These are phyloP conservation scores for Lordiphosa collinella DNA, from an alignment of 1,140 invertebrate species.

Conservation along the genomic window DNA sequence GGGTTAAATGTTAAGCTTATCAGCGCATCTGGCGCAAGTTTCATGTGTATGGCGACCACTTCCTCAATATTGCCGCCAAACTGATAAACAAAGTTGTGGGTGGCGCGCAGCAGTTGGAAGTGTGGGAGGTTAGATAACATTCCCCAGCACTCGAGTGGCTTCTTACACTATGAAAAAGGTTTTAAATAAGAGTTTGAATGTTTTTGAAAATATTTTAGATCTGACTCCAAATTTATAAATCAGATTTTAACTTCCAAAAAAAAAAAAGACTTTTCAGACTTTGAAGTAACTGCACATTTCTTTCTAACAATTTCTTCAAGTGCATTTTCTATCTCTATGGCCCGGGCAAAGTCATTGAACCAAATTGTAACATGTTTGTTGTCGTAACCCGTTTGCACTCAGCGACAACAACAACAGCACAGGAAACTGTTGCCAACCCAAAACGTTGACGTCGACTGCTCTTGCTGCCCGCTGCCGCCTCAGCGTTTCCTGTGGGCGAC, in stretches of 20 bases:
- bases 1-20: constrained; percentile 34
- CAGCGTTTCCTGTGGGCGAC: constrained; percentile 73
- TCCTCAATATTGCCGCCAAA: constrained; percentile 55
- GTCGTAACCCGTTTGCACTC: constrained; percentile 74
- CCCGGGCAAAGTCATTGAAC: constrained; percentile 69
- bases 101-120: constrained; percentile 44
- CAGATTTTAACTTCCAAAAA: no score
- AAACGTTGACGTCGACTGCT: constrained; percentile 14
- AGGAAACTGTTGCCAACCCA: constrained; percentile 71
- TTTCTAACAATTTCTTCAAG: constrained; percentile 1
- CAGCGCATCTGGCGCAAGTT: constrained; percentile 54
- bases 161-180: not conserved
- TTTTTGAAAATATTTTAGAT: no score
- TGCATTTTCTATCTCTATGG: constrained; percentile 50
- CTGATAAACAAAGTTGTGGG: constrained; percentile 64
- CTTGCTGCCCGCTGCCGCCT: constrained; percentile 26
- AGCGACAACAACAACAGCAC: constrained; percentile 30
- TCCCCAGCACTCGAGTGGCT: not conserved
- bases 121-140: constrained; percentile 45
- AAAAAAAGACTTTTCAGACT: no score
- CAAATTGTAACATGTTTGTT: constrained; percentile 76
- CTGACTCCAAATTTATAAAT: no score
- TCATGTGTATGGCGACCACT: constrained; percentile 40
- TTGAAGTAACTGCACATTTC: no score
- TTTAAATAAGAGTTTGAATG: not conserved